Conservation (phyloP, 2,113 vertebrate species). For the Sminthopsis crassicaudata region DNA sequence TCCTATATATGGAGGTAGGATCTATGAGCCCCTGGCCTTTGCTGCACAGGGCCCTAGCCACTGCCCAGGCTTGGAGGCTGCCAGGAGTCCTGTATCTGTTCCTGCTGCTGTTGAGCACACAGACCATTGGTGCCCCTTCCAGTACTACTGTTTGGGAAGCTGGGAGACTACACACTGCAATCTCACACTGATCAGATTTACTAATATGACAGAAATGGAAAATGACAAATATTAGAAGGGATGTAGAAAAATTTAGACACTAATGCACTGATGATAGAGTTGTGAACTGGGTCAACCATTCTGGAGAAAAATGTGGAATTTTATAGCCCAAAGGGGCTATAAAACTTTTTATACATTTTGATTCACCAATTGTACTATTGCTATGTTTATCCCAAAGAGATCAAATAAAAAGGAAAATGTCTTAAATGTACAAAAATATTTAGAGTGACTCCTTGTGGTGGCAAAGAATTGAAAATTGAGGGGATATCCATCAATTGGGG, state of each 20-base stretch:
- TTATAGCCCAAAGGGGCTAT: neutral
- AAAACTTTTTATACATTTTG: too few relatives aligned
- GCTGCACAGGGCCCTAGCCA: too few relatives aligned
- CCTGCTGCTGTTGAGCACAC: too few relatives aligned
- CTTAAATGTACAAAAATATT: neutral
- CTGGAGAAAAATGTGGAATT: neutral
- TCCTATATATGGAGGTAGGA: too few relatives aligned
- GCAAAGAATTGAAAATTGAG: neutral
- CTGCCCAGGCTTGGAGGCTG: too few relatives aligned
- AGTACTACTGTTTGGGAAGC: too few relatives aligned
- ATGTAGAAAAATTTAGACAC: neutral
- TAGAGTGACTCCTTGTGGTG: neutral
- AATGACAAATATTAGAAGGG: neutral
- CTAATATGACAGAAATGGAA: neutral
- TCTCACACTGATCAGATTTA: neutral
- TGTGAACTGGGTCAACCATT: neutral
- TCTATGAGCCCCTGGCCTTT: too few relatives aligned
- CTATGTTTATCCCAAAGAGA: neutral
- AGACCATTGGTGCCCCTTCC: too few relatives aligned
- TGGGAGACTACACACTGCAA: neutral
- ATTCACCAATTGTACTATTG: neutral
- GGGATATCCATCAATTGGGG: neutral
- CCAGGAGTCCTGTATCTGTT: too few relatives aligned
- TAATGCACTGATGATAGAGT: neutral
- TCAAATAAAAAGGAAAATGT: neutral